Conservation (phyloP, 2,888 invertebrate species). For the Lapara coniferarum region DNA sequence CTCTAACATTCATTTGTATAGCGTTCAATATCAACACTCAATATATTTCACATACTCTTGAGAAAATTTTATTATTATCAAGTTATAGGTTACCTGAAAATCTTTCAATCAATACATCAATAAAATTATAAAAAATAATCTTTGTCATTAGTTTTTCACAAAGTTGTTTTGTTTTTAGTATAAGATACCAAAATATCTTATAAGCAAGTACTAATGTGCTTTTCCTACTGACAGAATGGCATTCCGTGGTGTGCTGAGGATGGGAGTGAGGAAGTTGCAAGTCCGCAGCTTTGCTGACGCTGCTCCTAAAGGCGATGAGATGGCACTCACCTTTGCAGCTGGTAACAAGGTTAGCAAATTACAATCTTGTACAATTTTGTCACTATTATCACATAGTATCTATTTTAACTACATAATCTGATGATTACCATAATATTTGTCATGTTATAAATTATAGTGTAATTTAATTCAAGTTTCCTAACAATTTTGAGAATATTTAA, state of each 20-base stretch:
- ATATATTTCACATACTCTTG: not conserved
- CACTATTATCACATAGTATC: no score
- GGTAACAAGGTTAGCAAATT: conserved; percentile 88
- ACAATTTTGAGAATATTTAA: no score
- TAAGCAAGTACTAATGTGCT: not conserved
- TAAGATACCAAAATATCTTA: not conserved
- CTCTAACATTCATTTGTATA: not conserved
- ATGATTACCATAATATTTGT: no score
- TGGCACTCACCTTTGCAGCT: conserved; percentile 95
- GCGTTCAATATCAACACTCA: not conserved
- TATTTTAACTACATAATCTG: no score
- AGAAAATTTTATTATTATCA: not conserved
- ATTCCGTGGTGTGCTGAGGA: conserved; percentile 76
- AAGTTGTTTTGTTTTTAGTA: no score
- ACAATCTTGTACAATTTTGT: not conserved
- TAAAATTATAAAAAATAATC: not conserved
- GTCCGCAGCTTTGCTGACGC: conserved; percentile 88
- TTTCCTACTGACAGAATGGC: conserved; percentile 73
- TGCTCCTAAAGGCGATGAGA: conserved; percentile 82
- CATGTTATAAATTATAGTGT: no score
- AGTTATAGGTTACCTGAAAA: conserved; percentile 13
- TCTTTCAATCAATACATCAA: not conserved
- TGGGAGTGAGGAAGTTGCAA: conserved; percentile 73
- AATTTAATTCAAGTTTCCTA: no score
- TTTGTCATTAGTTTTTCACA: no score